Percentiles rank a stretch among this genome's conserved stretches.
Evolutionary conservation across 2,113 vertebrate species (phyloP).

Genomic region (Microcebus jonahi): DNA sequence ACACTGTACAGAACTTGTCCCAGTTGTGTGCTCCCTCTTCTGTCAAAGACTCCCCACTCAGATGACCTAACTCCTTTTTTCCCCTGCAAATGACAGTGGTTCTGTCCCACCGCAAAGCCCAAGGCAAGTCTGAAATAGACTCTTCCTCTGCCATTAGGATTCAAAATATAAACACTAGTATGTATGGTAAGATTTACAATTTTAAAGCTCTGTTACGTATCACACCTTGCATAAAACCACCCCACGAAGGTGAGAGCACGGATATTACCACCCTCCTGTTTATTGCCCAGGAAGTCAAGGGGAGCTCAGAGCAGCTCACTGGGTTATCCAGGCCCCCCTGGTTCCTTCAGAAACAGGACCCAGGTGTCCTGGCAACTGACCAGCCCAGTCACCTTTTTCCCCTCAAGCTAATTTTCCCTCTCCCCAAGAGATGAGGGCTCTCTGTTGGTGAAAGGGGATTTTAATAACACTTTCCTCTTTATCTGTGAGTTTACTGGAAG

Average conservation of each 20-base stretch:
- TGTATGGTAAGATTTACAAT: background rate
- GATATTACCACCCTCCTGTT: background rate
- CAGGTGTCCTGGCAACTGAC: background rate
- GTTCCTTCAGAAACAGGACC: background rate
- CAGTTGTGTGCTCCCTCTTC: background rate
- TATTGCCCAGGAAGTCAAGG: background rate
- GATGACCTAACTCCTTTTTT: background rate
- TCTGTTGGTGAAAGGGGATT: background rate
- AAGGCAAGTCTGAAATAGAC: background rate
- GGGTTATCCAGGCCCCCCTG: background rate
- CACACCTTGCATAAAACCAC: background rate
- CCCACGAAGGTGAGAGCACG: background rate
- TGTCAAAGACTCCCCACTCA: background rate
- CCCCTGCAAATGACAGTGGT: background rate
- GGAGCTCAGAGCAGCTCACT: background rate
- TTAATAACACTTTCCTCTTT: background rate
- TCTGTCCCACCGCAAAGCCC: background rate
- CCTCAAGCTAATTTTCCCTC: background rate
- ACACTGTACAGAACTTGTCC: background rate
- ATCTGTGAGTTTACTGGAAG: background rate
- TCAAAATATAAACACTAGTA: background rate
- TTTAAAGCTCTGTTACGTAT: background rate
- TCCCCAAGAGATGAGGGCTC: background rate
- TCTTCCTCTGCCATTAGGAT: background rate
- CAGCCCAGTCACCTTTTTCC: background rate